Percentiles rank a stretch among this genome's conserved stretches.
These are phyloP conservation scores for Listrodromus nycthemerus DNA, from an alignment of 2,888 invertebrate genomes.

Conservation along the genomic window DNA sequence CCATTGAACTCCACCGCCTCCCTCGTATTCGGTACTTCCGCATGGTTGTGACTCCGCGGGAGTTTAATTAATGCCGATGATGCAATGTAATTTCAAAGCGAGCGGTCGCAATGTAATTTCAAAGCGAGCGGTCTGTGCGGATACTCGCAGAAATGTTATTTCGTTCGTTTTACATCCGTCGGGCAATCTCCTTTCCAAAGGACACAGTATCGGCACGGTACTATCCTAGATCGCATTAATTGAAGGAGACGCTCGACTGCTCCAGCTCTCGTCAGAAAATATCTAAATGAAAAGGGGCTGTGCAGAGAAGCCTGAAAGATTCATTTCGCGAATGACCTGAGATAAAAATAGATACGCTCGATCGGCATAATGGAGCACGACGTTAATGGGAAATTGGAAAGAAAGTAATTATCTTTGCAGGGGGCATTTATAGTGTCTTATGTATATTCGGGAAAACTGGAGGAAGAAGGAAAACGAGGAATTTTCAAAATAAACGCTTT, in stretches of 20 bases:
- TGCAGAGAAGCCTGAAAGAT: slow-evolving; percentile 2
- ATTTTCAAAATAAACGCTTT: slow-evolving; percentile 6
- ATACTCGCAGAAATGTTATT: slow-evolving; percentile 18
- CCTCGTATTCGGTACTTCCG: background rate
- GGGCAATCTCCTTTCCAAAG: background rate
- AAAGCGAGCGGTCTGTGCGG: slow-evolving; percentile 9
- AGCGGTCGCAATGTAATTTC: slow-evolving; percentile 45
- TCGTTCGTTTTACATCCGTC: slow-evolving; percentile 18
- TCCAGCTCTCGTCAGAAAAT: background rate
- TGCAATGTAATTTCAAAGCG: slow-evolving; percentile 42
- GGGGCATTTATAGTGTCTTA: background rate
- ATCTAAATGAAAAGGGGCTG: background rate
- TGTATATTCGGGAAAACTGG: background rate
- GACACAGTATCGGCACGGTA: slow-evolving; percentile 3
- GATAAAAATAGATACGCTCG: slow-evolving; percentile 25
- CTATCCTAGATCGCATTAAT: slow-evolving; percentile 12
- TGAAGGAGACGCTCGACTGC: slow-evolving; percentile 18
- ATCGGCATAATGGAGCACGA: slow-evolving; percentile 16
- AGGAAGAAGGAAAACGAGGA: background rate
- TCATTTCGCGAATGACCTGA: slow-evolving; percentile 5
- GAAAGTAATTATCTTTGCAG: slow-evolving; percentile 4
- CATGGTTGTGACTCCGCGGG: background rate
- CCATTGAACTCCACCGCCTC: background rate
- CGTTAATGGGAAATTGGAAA: slow-evolving; percentile 25
- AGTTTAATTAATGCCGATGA: slow-evolving; percentile 48